Evolutionary conservation across 2,797 vertebrate genomes (phyloP).

Genomic region (Enteromius paludinosus): DNA sequence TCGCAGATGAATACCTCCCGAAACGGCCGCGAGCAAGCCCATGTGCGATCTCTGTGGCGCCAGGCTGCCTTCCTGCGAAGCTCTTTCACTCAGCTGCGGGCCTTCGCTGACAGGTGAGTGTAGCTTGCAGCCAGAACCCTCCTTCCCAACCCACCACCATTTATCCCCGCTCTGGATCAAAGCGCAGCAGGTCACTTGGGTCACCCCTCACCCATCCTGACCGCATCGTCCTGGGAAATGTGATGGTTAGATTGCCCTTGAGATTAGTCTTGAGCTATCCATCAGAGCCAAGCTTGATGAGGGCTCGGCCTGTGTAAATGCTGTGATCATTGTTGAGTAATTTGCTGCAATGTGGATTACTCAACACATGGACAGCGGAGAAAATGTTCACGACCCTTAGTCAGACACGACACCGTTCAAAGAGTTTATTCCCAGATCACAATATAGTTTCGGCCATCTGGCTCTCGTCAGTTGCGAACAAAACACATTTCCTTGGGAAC

Average conservation of each 20-base stretch:
- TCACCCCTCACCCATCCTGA: constrained; percentile 58
- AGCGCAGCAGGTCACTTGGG: constrained; percentile 69
- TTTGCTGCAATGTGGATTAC: constrained; percentile 70
- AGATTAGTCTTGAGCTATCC: constrained; percentile 67
- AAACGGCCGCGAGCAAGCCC: constrained; percentile 73
- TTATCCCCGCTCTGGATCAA: constrained; percentile 71
- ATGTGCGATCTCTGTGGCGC: constrained; percentile 81
- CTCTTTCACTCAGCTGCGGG: constrained; percentile 82
- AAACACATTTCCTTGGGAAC: constrained; percentile 55
- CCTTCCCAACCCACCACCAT: constrained; percentile 39
- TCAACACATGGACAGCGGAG: constrained; percentile 64
- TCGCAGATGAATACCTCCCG: constrained; percentile 70
- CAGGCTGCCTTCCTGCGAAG: constrained; percentile 82
- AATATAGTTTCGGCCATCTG: constrained; percentile 58
- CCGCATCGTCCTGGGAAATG: constrained; percentile 64
- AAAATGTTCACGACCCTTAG: constrained; percentile 63
- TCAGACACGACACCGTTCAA: constrained; percentile 68
- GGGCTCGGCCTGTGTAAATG: constrained; percentile 62
- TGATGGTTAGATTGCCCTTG: constrained; percentile 65
- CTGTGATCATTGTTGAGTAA: constrained; percentile 64
- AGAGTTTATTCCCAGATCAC: constrained; percentile 58
- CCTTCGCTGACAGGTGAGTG: constrained; percentile 82
- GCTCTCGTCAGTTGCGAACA: constrained; percentile 62
- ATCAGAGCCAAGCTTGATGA: constrained; percentile 66
- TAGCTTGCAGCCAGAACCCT: constrained; percentile 65